Percentiles rank a stretch among this genome's conserved stretches.
phyloP scores from a whole-genome alignment of 2,113 vertebrate genomes.

The Actenoides hombroni region DNA sequence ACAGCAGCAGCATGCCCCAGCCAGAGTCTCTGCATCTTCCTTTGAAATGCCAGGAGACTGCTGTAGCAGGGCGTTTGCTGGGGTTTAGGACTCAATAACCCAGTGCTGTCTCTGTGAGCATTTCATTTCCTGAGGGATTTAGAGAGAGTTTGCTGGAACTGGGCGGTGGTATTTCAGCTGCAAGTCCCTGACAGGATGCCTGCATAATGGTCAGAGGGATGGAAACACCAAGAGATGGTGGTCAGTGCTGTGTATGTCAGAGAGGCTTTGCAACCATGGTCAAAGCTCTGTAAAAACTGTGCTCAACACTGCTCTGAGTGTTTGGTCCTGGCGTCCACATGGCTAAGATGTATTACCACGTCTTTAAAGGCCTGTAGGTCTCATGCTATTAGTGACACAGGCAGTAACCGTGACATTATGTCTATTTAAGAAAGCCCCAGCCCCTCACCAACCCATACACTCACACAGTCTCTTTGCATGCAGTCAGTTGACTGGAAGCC shows the following conservation, averaged over 20 bases:
- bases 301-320: rapidly evolving
- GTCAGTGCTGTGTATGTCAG: not conserved
- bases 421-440: not conserved
- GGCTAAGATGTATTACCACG: rapidly evolving
- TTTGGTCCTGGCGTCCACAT: not conserved
- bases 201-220: rapidly evolving
- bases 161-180: not conserved
- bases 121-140: not conserved
- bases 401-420: not conserved
- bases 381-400: rapidly evolving
- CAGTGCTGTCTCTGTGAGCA: not conserved
- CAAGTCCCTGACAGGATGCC: not conserved
- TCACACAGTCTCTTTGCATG: rapidly evolving
- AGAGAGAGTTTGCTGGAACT: not conserved
- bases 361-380: not conserved
- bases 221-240: not conserved
- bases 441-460: rapidly evolving
- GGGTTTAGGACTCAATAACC: not conserved
- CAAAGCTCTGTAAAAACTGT: not conserved
- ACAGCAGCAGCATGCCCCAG: not conserved
- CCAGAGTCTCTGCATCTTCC: not conserved
- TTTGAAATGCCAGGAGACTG: rapidly evolving
- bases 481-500: not conserved
- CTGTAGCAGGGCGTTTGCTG: not conserved
- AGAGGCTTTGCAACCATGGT: not conserved